Evolutionary conservation across 2,888 invertebrate genomes (phyloP), one percentile per base, ranked within the genome.

Genomic region (Phlogophora meticulosa): DNA sequence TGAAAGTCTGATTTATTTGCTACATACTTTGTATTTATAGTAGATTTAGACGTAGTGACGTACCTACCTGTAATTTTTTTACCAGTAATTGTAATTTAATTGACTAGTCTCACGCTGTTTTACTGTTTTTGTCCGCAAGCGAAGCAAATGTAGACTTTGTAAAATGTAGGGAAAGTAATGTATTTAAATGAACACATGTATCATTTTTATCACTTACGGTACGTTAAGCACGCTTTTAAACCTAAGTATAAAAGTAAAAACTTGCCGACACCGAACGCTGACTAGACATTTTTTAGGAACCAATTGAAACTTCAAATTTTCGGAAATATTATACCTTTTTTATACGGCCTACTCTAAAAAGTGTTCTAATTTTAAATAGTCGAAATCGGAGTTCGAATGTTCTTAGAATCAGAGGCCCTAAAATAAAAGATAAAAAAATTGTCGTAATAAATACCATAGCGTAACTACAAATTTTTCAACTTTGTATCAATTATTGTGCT

Each of bases 71-170:
- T 82, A 80, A 51, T 66, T 67, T 76, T 58, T 78, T 80, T 82
- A 87, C 80, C 79, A 81, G 46, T 80, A 80, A 76, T 32, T 70
- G 60, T 78, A 81, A 75, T 79, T 76, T 78, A 81, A 77, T 82
- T 78, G 65, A 81, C 88, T 88, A 88, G 87, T 88, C 87, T 83
- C 58, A 45, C 64, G 66, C 67, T 82, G 79, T 81, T 85, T 82
- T 73, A 72, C 77, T 76, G 76, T 76, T 81, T 79, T 80, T 79
- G 74, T 68, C 45, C 40, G 51, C 34, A 7, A 28, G 48, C 17
- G 5, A n/a, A 7, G 22, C 17, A 43, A n/a, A 36, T 43, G n/a
- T 28, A 10, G 10, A 51, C 36, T 60, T 74, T 32, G 7, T 48
- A 13, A 49, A 74, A 74, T 71, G 17, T 66, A 74, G 38, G n/a